Percentiles rank a stretch among this genome's conserved stretches.
These are phyloP conservation scores for Tipula confusa DNA, from an alignment of 2,888 invertebrate genomes.

Conservation along the genomic window DNA sequence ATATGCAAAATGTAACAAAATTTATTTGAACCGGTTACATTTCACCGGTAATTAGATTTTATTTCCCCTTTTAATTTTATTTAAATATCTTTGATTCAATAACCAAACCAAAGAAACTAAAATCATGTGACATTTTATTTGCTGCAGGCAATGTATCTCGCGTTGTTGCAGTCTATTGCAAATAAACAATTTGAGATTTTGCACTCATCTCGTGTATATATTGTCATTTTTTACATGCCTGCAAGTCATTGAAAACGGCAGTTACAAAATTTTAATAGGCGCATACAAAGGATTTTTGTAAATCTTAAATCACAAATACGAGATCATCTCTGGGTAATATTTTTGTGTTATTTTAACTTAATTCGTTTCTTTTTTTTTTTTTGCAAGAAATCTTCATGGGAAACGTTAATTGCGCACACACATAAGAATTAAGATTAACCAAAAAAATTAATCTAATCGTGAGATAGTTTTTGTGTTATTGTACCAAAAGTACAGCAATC, in stretches of 20 bases:
- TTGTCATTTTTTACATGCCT: not conserved
- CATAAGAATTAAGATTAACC: not conserved
- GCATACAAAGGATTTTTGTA: not conserved
- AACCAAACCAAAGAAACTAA: not conserved
- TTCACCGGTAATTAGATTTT: not conserved
- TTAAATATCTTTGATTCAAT: not conserved
- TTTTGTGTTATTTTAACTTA: not conserved
- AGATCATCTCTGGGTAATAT: too few relatives aligned
- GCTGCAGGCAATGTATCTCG: not conserved
- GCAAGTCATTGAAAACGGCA: not conserved
- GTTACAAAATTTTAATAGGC: not conserved
- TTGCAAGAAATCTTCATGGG: not conserved
- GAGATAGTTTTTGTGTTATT: not conserved
- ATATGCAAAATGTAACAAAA: not conserved
- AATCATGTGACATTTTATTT: not conserved
- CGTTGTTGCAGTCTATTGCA: not conserved
- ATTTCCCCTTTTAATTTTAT: not conserved
- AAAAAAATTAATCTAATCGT: not conserved
- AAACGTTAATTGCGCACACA: not conserved
- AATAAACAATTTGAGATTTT: not conserved
- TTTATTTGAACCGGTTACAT: not conserved
- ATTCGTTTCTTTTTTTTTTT: not conserved
- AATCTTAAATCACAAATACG: not conserved
- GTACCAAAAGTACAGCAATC: not conserved
- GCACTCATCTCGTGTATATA: not conserved